Conservation (phyloP, 2,888 invertebrate genomes). For the Eilema sororculum region DNA sequence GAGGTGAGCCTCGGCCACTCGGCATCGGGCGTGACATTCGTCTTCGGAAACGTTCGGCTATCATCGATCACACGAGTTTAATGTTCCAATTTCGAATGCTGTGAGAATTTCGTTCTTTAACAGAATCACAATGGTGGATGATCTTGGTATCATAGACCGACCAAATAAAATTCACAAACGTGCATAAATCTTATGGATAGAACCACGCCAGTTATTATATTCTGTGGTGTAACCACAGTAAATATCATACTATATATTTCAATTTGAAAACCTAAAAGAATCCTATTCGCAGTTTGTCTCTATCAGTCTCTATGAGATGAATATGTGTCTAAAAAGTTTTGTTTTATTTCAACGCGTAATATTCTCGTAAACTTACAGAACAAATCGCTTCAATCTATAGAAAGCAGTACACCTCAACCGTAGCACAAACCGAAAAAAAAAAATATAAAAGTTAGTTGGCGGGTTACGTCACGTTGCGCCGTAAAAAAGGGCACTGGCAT, state of each 20-base stretch:
- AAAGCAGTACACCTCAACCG: not conserved
- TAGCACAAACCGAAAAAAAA: slow-evolving; percentile 1
- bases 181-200: not conserved
- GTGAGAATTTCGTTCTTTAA: not conserved
- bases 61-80: slow-evolving; percentile 18
- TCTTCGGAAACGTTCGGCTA: slow-evolving; percentile 10
- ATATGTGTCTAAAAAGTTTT: too few species aligned
- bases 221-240: too few species aligned
- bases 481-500: slow-evolving; percentile 28
- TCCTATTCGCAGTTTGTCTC: too few species aligned
- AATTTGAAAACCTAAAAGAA: too few species aligned
- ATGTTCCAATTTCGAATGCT: slow-evolving; percentile 8
- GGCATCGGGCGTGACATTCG: slow-evolving; percentile 7
- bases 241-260: too few species aligned
- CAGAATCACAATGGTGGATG: not conserved
- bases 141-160: not conserved
- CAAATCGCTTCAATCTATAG: not conserved
- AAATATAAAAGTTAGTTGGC: slow-evolving; percentile 13
- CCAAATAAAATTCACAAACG: not conserved
- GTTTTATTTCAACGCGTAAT: too few species aligned
- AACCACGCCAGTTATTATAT: too few species aligned
- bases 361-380: not conserved
- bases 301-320: too few species aligned
- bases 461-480: slow-evolving; percentile 17
- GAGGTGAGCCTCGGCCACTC: not conserved